Conservation (phyloP, 2,797 vertebrate genomes). For the Microcaecilia unicolor region DNA sequence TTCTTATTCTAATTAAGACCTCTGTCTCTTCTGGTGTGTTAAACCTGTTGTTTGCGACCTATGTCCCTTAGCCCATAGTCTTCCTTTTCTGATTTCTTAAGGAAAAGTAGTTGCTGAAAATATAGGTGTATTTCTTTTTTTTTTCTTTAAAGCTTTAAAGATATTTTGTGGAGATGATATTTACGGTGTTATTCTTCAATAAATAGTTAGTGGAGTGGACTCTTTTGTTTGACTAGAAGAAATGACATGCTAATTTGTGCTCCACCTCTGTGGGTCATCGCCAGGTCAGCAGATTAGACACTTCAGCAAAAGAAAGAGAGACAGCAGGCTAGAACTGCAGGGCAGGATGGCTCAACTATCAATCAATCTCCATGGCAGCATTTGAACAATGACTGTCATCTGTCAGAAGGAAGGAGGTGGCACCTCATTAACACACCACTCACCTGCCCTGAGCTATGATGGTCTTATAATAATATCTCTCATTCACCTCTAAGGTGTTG, state of each 20-base stretch:
- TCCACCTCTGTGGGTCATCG: constrained; percentile 62
- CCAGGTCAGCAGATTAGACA: constrained; percentile 67
- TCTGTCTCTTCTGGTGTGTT: too few relatives aligned
- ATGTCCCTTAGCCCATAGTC: too few relatives aligned
- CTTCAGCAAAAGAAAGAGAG: constrained; percentile 50
- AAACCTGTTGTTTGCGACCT: too few relatives aligned
- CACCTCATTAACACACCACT: constrained; percentile 66
- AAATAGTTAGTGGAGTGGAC: too few relatives aligned
- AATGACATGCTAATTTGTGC: constrained; percentile 54
- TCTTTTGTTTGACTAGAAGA: constrained; percentile 47
- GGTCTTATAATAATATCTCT: constrained; percentile 64
- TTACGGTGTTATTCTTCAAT: too few relatives aligned
- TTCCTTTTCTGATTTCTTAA: too few relatives aligned
- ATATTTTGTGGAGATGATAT: too few relatives aligned
- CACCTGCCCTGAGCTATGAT: constrained; percentile 73
- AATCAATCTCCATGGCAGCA: constrained; percentile 57
- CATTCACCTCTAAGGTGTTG: constrained; percentile 59
- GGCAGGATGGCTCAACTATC: constrained; percentile 58
- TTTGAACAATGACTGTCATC: constrained; percentile 66
- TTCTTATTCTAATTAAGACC: too few relatives aligned
- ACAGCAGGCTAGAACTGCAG: constrained; percentile 42
- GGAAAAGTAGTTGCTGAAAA: too few relatives aligned
- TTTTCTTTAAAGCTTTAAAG: too few relatives aligned
- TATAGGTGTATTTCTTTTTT: constrained; percentile 5
- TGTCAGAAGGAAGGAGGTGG: constrained; percentile 66